A percentile compares a stretch with the other conserved stretches of the same genome.
phyloP scores from a whole-genome alignment of 2,113 vertebrate genomes.

The Antechinus stuartii region DNA sequence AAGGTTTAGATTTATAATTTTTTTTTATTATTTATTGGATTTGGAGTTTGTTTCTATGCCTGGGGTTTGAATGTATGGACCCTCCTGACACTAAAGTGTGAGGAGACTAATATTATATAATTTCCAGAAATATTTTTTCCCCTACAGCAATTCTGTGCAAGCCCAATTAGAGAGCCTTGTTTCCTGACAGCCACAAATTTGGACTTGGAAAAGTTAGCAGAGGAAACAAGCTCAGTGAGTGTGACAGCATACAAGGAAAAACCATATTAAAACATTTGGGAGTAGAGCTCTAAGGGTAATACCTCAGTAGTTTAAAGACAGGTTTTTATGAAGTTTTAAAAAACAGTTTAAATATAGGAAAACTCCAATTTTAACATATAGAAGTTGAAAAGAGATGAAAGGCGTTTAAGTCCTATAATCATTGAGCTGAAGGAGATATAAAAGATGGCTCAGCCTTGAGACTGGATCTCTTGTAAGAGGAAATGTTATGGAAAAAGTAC shows the following conservation, averaged over 20 bases:
- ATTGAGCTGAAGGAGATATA: neutral
- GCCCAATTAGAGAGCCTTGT: neutral
- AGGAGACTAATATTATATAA: neutral
- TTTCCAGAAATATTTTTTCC: neutral
- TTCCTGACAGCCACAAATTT: neutral
- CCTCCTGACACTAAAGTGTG: neutral
- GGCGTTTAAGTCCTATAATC: neutral
- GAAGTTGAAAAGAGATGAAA: neutral
- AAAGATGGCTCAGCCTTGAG: slow-evolving; percentile 4
- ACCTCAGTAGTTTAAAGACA: neutral
- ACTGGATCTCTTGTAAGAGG: neutral
- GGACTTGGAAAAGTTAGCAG: neutral
- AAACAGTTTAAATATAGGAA: neutral
- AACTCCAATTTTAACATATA: neutral
- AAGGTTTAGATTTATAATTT: neutral
- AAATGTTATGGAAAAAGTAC: neutral
- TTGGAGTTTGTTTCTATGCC: slow-evolving; percentile 19
- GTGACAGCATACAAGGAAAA: neutral
- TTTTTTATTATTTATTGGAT: neutral
- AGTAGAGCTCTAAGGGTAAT: neutral
- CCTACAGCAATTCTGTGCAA: neutral
- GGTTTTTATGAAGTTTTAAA: neutral
- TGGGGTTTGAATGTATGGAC: neutral
- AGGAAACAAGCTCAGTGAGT: neutral
- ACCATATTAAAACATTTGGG: neutral